phyloP scores from a whole-genome alignment of 1,140 invertebrate genomes.

The Musca domestica region DNA sequence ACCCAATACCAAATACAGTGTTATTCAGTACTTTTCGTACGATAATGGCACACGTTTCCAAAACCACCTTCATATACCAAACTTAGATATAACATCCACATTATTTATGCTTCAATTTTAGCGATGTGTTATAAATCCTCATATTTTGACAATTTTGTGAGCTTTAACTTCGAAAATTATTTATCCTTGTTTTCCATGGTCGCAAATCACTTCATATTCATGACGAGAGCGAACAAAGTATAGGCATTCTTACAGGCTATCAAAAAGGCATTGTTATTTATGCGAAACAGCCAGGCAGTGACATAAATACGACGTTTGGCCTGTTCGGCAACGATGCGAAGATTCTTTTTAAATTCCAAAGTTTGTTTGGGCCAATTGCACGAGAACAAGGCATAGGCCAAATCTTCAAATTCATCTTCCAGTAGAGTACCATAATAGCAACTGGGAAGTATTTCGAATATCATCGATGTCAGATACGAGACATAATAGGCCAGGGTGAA shows the following conservation, averaged over 20 bases:
- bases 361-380: constrained; percentile 24
- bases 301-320: neutral
- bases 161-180: too few relatives aligned
- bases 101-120: too few relatives aligned
- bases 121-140: too few relatives aligned
- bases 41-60: too few relatives aligned
- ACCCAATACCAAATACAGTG: too few relatives aligned
- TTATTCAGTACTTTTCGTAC: too few relatives aligned
- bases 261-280: constrained; percentile 15
- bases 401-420: constrained; percentile 21
- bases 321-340: constrained; percentile 16
- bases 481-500: constrained; percentile 17
- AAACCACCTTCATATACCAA: too few relatives aligned
- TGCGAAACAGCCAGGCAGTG: constrained; percentile 22
- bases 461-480: neutral
- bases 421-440: constrained; percentile 22
- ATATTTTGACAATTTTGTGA: too few relatives aligned
- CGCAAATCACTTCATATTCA: constrained; percentile 8
- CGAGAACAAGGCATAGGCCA: constrained; percentile 14
- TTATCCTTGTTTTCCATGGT: too few relatives aligned
- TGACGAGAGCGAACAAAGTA: constrained; percentile 6
- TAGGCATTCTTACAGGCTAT: constrained; percentile 22
- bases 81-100: too few relatives aligned
- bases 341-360: constrained; percentile 10
- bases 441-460: constrained; percentile 15